Conservation (phyloP, 2,113 vertebrate genomes). For the Onychostoma macrolepis region DNA sequence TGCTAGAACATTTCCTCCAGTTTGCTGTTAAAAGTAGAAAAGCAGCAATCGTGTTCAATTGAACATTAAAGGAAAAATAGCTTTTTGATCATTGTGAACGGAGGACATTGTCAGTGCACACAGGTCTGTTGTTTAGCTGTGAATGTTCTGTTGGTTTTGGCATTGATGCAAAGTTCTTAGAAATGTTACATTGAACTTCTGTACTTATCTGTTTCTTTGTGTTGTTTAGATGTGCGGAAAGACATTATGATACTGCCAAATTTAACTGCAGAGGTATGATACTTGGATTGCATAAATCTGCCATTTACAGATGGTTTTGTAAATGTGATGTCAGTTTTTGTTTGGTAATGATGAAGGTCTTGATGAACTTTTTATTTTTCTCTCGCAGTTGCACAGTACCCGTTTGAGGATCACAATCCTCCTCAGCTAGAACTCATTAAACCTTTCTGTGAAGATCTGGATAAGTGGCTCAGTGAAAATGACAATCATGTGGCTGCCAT, state of each 20-base stretch:
- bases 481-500: constrained; percentile 97
- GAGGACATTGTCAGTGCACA: not conserved
- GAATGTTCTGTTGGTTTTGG: constrained; percentile 1
- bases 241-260: constrained; percentile 96
- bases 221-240: constrained; percentile 90
- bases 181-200: not conserved
- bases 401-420: constrained; percentile 98
- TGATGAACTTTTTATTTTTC: constrained; percentile 19
- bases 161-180: not conserved
- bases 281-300: not conserved
- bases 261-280: constrained; percentile 96
- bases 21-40: constrained; percentile 11
- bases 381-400: constrained; percentile 92
- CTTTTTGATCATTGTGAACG: not conserved
- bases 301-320: not conserved
- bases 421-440: constrained; percentile 97
- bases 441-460: constrained; percentile 97
- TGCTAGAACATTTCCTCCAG: not conserved
- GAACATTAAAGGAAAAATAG: not conserved
- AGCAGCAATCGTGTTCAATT: not conserved
- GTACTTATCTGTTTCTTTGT: constrained; percentile 33
- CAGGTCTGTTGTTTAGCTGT: not conserved
- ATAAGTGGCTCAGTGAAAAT: constrained; percentile 95
- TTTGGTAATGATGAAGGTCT: not conserved
- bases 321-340: constrained; percentile 18